Conservation (phyloP, 2,888 invertebrate genomes). For the Dynastes tityus region DNA sequence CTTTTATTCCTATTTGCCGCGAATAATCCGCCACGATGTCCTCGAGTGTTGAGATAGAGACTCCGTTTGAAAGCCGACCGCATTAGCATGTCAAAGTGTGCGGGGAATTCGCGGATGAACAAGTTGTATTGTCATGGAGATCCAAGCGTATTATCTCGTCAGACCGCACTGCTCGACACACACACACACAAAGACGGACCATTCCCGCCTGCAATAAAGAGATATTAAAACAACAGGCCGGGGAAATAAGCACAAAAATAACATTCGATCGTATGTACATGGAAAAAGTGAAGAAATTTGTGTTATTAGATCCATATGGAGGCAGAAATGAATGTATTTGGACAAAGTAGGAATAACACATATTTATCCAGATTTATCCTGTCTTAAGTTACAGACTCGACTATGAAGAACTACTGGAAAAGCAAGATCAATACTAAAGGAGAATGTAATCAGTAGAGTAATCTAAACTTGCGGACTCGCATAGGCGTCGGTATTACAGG, state of each 20-base stretch:
- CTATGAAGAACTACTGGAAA: too few species aligned
- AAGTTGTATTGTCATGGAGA: constrained; percentile 67
- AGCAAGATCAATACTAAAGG: too few species aligned
- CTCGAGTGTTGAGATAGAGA: constrained; percentile 52
- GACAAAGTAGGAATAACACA: too few species aligned
- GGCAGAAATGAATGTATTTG: too few species aligned
- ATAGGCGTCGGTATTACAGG: too few species aligned
- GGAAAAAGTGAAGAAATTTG: not conserved
- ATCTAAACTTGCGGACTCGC: too few species aligned
- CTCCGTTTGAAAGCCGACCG: constrained; percentile 60
- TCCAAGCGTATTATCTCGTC: constrained; percentile 62
- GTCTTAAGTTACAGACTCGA: too few species aligned
- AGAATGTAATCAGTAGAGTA: too few species aligned
- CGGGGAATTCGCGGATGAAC: constrained; percentile 62
- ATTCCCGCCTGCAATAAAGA: constrained; percentile 45
- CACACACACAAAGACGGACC: constrained; percentile 36
- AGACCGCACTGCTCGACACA: constrained; percentile 27
- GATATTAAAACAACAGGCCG: constrained; percentile 45
- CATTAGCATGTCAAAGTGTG: constrained; percentile 67
- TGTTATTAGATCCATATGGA: too few species aligned
- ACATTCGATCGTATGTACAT: constrained; percentile 10
- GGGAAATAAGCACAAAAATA: constrained; percentile 36
- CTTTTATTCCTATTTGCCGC: not conserved
- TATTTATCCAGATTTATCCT: too few species aligned
- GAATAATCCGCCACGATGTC: constrained; percentile 49